These are phyloP conservation scores for Nemopilema nomurai DNA, from an alignment of 30 jellyfish, hydroid and myxozoan genomes.

Conservation along the genomic window DNA sequence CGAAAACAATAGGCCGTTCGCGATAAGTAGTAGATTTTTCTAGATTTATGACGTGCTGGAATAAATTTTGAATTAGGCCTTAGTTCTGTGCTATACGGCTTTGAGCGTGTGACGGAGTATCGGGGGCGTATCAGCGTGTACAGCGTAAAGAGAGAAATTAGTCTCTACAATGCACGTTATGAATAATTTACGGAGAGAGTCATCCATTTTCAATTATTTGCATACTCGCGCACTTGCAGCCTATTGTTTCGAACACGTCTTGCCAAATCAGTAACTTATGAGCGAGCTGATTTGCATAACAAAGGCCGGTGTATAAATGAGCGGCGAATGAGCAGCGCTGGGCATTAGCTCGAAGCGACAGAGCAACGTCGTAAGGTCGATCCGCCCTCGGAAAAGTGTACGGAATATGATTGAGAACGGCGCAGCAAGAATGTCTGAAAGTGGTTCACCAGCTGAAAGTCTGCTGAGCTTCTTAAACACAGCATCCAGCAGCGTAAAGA, in stretches of 20 bases:
- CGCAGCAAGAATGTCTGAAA: constrained; percentile 26
- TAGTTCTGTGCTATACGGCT: background rate
- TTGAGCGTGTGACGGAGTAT: background rate
- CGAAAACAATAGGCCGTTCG: background rate
- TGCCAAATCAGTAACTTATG: background rate
- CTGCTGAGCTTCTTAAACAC: constrained; percentile 78
- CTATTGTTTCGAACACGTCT: constrained; percentile 59
- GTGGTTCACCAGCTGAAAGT: constrained; percentile 70
- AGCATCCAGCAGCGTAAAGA: constrained; percentile 91
- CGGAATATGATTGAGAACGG: constrained; percentile 43
- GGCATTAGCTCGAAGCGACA: constrained; percentile 3
- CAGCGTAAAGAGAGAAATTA: background rate
- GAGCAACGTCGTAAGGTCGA: background rate
- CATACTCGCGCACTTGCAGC: constrained; percentile 66
- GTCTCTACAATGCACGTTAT: background rate
- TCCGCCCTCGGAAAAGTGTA: background rate
- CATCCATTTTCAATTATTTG: background rate
- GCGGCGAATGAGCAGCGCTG: constrained; percentile 40
- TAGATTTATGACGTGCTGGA: background rate
- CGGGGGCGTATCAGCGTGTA: background rate
- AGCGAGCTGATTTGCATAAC: constrained; percentile 53
- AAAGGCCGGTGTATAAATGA: constrained; percentile 53
- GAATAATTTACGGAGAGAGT: constrained; percentile 10
- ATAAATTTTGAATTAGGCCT: background rate
- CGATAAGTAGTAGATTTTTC: background rate